A percentile compares a stretch with the other conserved stretches of the same genome.
These are phyloP conservation scores for Syngnathoides biaculeatus DNA, from an alignment of 2,113 vertebrate genomes.

Conservation along the genomic window DNA sequence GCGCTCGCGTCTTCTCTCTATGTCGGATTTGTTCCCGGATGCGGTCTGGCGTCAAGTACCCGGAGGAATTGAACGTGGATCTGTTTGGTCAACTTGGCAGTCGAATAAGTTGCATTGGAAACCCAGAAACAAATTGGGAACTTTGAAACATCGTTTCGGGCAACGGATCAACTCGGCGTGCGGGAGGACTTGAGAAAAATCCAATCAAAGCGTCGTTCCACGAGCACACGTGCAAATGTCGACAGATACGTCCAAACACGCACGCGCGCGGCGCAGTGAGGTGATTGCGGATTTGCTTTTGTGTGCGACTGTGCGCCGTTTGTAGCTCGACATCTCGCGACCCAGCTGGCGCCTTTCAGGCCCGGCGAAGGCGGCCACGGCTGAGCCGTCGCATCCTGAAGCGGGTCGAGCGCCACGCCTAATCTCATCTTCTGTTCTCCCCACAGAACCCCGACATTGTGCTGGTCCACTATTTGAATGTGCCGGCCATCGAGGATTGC, in stretches of 20 bases:
- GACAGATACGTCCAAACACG: constrained; percentile 7
- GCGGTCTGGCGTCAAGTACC: constrained; percentile 8
- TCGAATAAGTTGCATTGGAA: constrained; percentile 66
- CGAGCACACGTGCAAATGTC: constrained; percentile 30
- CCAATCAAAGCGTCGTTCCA: constrained; percentile 64
- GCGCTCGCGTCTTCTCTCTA: constrained; percentile 4
- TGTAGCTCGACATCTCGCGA: constrained; percentile 30
- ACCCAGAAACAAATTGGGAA: constrained; percentile 52
- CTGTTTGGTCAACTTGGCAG: constrained; percentile 48
- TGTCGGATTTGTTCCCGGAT: constrained; percentile 1
- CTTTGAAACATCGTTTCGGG: constrained; percentile 50
- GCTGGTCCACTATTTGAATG: constrained; percentile 98
- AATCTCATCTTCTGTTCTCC: constrained; percentile 29
- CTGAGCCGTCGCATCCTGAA: constrained; percentile 28
- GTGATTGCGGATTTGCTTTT: constrained; percentile 42
- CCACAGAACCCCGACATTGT: constrained; percentile 96
- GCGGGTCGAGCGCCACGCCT: constrained; percentile 9
- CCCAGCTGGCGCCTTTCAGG: constrained; percentile 36
- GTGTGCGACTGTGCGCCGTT: constrained; percentile 22
- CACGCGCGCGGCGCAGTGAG: constrained; percentile 23
- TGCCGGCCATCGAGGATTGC: constrained; percentile 98
- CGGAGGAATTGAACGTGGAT: constrained; percentile 41
- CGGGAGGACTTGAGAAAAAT: constrained; percentile 63
- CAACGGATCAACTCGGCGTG: constrained; percentile 48
- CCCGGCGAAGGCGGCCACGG: constrained; percentile 26